Conservation (phyloP, 2,888 invertebrate species). For the Temnothorax ravouxi region DNA sequence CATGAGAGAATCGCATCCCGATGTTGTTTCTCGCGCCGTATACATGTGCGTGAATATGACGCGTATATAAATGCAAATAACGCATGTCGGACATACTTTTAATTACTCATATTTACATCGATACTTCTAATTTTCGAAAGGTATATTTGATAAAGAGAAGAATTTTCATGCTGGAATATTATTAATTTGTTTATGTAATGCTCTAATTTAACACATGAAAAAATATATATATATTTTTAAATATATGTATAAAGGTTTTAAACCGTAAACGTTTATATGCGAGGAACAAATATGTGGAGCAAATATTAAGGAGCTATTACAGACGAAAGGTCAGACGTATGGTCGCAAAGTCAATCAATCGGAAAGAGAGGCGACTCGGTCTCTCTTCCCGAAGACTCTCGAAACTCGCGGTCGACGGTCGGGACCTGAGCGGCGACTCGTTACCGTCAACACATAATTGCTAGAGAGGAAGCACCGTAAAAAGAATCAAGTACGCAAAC, state of each 20-base stretch:
- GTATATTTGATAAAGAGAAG: not conserved
- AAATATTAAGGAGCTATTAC: not conserved
- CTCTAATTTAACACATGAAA: not conserved
- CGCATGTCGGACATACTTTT: conserved; percentile 33
- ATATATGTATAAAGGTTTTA: not conserved
- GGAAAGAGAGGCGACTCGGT: not conserved
- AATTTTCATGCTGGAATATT: not conserved
- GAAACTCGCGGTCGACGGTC: conserved; percentile 72
- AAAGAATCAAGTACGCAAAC: conserved; percentile 81
- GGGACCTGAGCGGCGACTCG: conserved; percentile 74
- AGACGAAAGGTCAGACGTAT: not conserved
- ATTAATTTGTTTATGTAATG: not conserved
- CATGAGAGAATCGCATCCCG: conserved; percentile 57
- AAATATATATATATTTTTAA: not conserved
- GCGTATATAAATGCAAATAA: conserved; percentile 10
- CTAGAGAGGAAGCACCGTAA: conserved; percentile 66
- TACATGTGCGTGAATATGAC: not conserved
- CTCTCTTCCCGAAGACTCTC: conserved; percentile 56
- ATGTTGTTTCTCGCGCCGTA: conserved; percentile 33
- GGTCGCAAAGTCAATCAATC: conserved; percentile 7
- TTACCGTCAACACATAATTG: conserved; percentile 78
- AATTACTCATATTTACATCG: conserved; percentile 52
- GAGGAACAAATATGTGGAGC: no score
- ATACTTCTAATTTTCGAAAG: not conserved
- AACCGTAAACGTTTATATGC: not conserved